These are phyloP conservation scores for Trissolcus basalis DNA, from an alignment of 1,140 invertebrate species.

Conservation along the genomic window DNA sequence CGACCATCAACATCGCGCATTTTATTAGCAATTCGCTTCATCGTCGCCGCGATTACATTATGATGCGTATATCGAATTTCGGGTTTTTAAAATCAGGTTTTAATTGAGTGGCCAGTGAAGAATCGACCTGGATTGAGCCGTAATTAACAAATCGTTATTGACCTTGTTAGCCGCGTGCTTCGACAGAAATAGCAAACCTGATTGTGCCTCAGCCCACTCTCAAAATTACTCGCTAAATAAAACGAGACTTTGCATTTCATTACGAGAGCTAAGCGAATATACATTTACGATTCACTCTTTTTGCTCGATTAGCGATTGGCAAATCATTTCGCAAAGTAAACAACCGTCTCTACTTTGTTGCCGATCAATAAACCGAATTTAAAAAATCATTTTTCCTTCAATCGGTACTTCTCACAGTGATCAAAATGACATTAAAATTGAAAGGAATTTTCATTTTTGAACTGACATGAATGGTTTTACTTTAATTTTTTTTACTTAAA, in stretches of 20 bases:
- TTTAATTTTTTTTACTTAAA: no score
- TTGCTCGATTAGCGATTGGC: not conserved
- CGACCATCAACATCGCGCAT: slow-evolving; percentile 18
- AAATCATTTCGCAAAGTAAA: no score
- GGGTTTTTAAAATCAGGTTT: slow-evolving; percentile 11
- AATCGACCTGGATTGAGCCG: slow-evolving; percentile 11
- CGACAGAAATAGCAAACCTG: slow-evolving; percentile 30
- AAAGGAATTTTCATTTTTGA: no score
- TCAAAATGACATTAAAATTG: no score
- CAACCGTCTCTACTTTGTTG: no score
- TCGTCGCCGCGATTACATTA: not conserved
- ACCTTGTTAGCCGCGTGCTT: slow-evolving; percentile 32
- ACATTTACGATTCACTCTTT: not conserved
- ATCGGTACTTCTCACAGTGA: no score
- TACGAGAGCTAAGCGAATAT: not conserved
- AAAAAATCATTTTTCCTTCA: no score
- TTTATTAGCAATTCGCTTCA: no score
- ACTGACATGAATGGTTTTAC: no score
- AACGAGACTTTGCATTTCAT: slow-evolving; percentile 8
- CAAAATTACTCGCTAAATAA: slow-evolving; percentile 21
- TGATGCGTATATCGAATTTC: slow-evolving; percentile 23
- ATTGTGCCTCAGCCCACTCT: slow-evolving; percentile 15
- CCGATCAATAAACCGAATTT: no score
- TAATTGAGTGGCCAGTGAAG: slow-evolving; percentile 14
- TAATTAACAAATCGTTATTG: slow-evolving; percentile 49